Conservation (phyloP, 2,888 invertebrate species). For the Pogonocherus hispidulus region DNA sequence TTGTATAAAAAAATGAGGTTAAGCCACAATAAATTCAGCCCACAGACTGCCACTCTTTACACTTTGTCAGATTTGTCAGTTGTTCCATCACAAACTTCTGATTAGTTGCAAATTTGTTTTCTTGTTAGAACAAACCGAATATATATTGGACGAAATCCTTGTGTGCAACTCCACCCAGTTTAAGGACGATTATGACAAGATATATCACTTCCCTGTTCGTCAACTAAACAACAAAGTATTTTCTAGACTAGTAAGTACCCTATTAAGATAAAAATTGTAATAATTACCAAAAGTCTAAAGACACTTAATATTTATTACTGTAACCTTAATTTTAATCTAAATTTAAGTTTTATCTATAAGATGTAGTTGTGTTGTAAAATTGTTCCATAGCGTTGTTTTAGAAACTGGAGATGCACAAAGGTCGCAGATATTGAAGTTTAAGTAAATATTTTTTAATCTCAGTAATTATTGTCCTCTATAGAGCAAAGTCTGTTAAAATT, state of each 20-base stretch:
- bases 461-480: background rate
- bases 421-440: background rate
- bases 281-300: constrained; percentile 20
- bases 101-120: too few relatives aligned
- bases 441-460: constrained; percentile 1
- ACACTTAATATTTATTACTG: constrained; percentile 15
- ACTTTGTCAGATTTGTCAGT: too few relatives aligned
- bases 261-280: constrained; percentile 25
- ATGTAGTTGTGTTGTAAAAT: background rate
- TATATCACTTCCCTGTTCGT: background rate
- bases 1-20: too few relatives aligned
- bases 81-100: too few relatives aligned
- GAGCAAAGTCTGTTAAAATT: background rate
- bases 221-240: background rate
- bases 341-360: constrained; percentile 27
- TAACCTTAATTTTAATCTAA: constrained; percentile 25
- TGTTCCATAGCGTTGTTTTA: background rate
- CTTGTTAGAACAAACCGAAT: too few relatives aligned
- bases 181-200: background rate
- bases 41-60: too few relatives aligned
- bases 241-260: constrained; percentile 8
- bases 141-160: background rate
- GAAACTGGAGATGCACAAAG: background rate
- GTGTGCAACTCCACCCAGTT: background rate
- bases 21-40: too few relatives aligned